phyloP scores from a whole-genome alignment of 2,888 invertebrate species.

The Cheilosia scutellata region DNA sequence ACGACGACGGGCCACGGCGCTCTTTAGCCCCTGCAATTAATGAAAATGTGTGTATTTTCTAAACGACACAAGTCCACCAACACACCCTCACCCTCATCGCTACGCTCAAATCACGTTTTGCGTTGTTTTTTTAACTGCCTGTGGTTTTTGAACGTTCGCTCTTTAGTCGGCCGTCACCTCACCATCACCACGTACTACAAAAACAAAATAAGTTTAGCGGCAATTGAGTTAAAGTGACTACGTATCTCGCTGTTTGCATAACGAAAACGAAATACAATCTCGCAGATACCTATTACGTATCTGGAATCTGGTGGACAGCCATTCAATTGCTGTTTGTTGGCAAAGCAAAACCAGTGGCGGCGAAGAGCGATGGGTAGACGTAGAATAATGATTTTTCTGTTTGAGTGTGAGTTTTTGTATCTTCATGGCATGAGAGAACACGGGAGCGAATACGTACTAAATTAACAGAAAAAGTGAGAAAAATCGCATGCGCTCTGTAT shows the following conservation, averaged over 20 bases:
- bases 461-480: slow-evolving; percentile 39
- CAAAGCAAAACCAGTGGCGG: background rate
- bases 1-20: background rate
- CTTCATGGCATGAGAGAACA: slow-evolving; percentile 7
- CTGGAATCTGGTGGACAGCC: background rate
- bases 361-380: background rate
- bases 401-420: background rate
- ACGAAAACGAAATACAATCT: slow-evolving; percentile 48
- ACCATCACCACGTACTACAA: background rate
- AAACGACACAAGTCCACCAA: slow-evolving; percentile 6
- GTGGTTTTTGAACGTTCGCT: slow-evolving; percentile 18
- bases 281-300: slow-evolving; percentile 35
- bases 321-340: slow-evolving; percentile 19
- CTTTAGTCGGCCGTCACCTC: background rate
- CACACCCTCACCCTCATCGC: slow-evolving; percentile 47
- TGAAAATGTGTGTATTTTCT: slow-evolving; percentile 40
- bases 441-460: slow-evolving; percentile 46
- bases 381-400: slow-evolving; percentile 37
- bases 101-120: slow-evolving; percentile 48
- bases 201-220: slow-evolving; percentile 36
- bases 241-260: slow-evolving; percentile 44
- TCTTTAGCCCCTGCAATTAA: slow-evolving; percentile 28
- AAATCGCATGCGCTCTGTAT: slow-evolving; percentile 60
- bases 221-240: slow-evolving; percentile 40
- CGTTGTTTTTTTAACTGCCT: slow-evolving; percentile 7